Percentiles rank a stretch among this genome's conserved stretches.
Evolutionary conservation across 92 coral and sea anemone genomes (phyloP).

Genomic region (Umimayanthus chanpuru): DNA sequence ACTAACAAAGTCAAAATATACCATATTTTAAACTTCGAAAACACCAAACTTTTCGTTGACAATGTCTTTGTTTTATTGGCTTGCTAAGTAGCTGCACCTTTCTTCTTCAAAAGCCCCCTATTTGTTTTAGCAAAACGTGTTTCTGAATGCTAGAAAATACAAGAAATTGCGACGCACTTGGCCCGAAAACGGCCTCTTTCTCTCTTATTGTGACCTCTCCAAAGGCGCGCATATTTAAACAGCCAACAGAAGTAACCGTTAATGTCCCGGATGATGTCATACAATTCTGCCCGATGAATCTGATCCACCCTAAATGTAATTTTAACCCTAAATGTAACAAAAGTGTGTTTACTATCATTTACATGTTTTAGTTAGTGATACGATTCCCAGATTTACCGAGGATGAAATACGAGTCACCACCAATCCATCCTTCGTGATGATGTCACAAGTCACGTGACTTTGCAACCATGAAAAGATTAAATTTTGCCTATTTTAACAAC

Average conservation of each 20-base stretch:
- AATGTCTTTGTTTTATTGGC: conserved; percentile 5
- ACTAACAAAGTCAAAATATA: conserved; percentile 11
- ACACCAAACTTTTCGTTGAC: conserved; percentile 19
- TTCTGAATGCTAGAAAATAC: background rate
- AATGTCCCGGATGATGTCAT: conserved; percentile 17
- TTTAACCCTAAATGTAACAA: too few relatives aligned
- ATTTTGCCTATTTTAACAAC: too few relatives aligned
- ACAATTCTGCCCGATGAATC: background rate
- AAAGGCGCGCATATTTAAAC: conserved; percentile 11
- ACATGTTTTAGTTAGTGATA: too few relatives aligned
- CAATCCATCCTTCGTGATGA: too few relatives aligned
- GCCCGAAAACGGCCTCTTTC: background rate
- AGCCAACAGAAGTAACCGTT: conserved; percentile 7
- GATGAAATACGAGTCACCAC: too few relatives aligned
- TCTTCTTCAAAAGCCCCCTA: conserved; percentile 24
- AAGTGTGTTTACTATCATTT: too few relatives aligned
- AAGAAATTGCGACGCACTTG: background rate
- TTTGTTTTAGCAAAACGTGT: background rate
- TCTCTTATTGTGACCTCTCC: conserved; percentile 13
- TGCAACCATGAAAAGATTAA: too few relatives aligned
- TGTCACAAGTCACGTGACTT: too few relatives aligned
- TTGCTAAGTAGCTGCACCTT: background rate
- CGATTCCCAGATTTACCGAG: too few relatives aligned
- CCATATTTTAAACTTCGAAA: conserved; percentile 10
- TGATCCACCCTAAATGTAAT: too few relatives aligned